Evolutionary conservation across 2,888 invertebrate genomes (phyloP).

Genomic region (Caenorhabditis sp.): DNA sequence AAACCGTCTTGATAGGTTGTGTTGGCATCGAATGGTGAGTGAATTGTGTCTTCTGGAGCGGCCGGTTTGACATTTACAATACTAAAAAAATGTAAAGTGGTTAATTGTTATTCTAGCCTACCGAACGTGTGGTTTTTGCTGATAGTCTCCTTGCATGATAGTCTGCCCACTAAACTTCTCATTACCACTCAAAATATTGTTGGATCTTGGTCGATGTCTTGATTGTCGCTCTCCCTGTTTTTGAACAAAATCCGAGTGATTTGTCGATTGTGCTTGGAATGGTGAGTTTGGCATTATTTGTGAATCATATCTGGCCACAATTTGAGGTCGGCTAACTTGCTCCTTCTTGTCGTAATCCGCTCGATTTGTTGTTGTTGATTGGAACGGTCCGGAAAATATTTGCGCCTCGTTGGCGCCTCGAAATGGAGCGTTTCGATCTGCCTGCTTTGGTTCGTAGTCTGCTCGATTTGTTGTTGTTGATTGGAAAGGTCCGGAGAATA

Average conservation of each 20-base stretch:
- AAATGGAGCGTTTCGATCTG: conserved; percentile 12
- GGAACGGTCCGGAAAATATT: not conserved
- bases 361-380: conserved; percentile 15
- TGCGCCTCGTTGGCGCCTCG: not conserved
- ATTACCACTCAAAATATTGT: conserved; percentile 12
- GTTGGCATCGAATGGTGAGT: conserved; percentile 28
- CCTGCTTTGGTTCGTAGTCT: conserved; percentile 30
- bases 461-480: conserved; percentile 26
- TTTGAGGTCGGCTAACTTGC: not conserved
- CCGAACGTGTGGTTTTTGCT: conserved; percentile 25
- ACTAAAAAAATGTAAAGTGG: conserved; percentile 15
- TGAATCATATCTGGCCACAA: not conserved
- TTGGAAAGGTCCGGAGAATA: conserved; percentile 26
- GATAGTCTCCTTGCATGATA: conserved; percentile 18
- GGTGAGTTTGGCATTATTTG: not conserved
- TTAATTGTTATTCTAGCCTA: conserved; percentile 4
- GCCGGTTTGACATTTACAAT: conserved; percentile 31
- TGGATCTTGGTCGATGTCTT: conserved; percentile 16
- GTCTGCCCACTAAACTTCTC: conserved; percentile 19
- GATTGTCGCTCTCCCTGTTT: conserved; percentile 20
- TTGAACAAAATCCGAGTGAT: conserved; percentile 26
- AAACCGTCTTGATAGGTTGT: conserved; percentile 41
- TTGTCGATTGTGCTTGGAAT: conserved; percentile 22
- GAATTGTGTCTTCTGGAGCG: conserved; percentile 9
- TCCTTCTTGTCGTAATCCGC: conserved; percentile 23